Evolutionary conservation across 2,113 vertebrate species (phyloP).

Genomic region (Thamnophis sirtalis): DNA sequence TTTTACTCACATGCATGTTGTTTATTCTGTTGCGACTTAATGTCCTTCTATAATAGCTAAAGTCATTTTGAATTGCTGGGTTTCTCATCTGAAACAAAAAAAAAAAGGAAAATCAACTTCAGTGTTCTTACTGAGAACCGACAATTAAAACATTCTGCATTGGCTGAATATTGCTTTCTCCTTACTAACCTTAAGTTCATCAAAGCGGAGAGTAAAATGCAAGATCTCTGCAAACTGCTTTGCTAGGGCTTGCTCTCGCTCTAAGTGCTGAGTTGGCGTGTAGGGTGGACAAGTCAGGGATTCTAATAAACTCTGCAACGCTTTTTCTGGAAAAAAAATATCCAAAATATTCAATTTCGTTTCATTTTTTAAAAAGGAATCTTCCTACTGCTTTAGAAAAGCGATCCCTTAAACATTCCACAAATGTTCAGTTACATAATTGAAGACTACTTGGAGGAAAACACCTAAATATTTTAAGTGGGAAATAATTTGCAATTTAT

Average conservation of each 20-base stretch:
- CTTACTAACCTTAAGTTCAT: slow-evolving; percentile 89
- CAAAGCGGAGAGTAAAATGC: slow-evolving; percentile 96
- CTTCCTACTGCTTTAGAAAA: neutral
- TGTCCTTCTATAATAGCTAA: slow-evolving; percentile 95
- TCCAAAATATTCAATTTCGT: neutral
- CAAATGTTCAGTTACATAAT: neutral
- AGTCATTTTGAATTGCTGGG: slow-evolving; percentile 97
- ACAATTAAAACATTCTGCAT: neutral
- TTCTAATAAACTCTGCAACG: slow-evolving; percentile 88
- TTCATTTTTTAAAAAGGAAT: neutral
- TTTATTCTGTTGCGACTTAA: slow-evolving; percentile 96
- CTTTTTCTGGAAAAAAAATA: slow-evolving; percentile 78
- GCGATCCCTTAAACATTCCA: neutral
- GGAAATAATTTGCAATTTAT: neutral
- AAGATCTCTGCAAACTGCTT: slow-evolving; percentile 98
- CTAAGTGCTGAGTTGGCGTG: slow-evolving; percentile 94
- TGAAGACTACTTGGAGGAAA: neutral
- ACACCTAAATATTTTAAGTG: neutral
- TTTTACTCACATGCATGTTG: slow-evolving; percentile 91
- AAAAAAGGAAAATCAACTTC: slow-evolving; percentile 22
- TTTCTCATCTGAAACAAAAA: slow-evolving; percentile 90
- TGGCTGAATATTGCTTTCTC: no score
- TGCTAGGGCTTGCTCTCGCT: slow-evolving; percentile 93
- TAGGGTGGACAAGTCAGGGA: slow-evolving; percentile 89
- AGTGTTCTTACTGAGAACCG: neutral